A percentile compares a stretch with the other conserved stretches of the same genome.
These are phyloP conservation scores for Upupa epops DNA, from an alignment of 2,113 vertebrate genomes.

Conservation along the genomic window DNA sequence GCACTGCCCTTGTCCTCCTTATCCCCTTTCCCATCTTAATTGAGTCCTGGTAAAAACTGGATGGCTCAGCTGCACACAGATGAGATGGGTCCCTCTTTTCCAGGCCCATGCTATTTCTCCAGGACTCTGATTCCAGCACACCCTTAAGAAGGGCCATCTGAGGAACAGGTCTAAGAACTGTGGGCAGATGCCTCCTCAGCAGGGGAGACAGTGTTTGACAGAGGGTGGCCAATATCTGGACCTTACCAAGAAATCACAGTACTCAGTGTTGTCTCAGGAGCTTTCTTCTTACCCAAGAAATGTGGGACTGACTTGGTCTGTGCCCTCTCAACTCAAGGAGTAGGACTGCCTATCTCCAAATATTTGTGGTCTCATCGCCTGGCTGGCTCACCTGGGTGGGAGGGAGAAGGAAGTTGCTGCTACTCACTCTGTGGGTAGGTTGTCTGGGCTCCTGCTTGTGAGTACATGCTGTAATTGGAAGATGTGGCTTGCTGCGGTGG, in stretches of 20 bases:
- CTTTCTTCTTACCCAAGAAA: neutral
- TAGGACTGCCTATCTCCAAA: neutral
- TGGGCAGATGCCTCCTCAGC: neutral
- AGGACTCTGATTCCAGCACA: neutral
- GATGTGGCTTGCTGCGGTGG: constrained; percentile 51
- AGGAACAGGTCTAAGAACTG: neutral
- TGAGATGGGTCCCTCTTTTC: neutral
- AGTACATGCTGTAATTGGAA: constrained; percentile 77
- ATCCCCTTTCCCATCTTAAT: neutral
- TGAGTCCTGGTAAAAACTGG: neutral
- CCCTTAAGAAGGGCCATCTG: neutral
- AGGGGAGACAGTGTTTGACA: neutral
- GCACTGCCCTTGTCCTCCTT: neutral
- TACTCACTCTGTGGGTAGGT: constrained; percentile 89
- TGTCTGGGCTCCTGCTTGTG: constrained; percentile 59
- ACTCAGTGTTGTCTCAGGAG: neutral
- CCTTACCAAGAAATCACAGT: neutral
- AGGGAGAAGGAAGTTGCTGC: neutral
- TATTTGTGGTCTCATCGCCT: neutral
- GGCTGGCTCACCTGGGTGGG: neutral
- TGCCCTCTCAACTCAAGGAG: neutral
- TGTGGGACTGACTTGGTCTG: neutral
- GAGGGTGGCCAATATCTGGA: neutral
- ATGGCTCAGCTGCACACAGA: neutral
- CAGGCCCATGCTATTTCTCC: neutral